Evolutionary conservation across 1,140 invertebrate genomes (phyloP).

Genomic region (Copidosoma floridanum): DNA sequence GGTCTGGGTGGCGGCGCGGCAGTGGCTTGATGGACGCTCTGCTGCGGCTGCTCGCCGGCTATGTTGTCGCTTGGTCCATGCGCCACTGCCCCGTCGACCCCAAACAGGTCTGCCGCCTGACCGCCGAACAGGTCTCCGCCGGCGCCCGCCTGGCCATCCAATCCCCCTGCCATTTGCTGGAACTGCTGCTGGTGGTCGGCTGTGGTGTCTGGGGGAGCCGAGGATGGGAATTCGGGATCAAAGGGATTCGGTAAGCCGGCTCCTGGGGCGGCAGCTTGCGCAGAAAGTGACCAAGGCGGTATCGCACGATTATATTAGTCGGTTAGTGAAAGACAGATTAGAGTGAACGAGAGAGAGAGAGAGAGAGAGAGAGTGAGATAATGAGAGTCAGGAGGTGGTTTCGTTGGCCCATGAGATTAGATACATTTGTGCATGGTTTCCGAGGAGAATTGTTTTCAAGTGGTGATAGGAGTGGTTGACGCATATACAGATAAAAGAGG

Average conservation of each 20-base stretch:
- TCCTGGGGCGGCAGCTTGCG: conserved; percentile 66
- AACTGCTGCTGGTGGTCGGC: background rate
- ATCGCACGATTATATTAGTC: conserved; percentile 32
- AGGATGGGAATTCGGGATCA: conserved; percentile 55
- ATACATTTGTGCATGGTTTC: too few species aligned
- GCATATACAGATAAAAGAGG: background rate
- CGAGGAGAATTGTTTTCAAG: too few species aligned
- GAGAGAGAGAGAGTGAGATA: background rate
- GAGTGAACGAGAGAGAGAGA: too few species aligned
- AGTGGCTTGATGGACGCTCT: conserved; percentile 38
- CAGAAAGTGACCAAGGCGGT: conserved; percentile 51
- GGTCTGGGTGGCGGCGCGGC: conserved; percentile 57
- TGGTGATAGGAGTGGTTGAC: background rate
- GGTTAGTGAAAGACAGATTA: background rate
- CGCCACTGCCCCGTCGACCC: conserved; percentile 49
- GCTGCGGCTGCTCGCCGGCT: conserved; percentile 31
- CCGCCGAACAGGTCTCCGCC: conserved; percentile 49
- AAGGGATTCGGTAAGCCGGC: conserved; percentile 60
- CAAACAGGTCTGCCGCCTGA: conserved; percentile 51
- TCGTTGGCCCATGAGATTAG: background rate
- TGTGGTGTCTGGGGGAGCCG: conserved; percentile 40
- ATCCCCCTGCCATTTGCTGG: background rate
- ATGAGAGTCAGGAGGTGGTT: background rate
- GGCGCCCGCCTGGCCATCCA: conserved; percentile 10
- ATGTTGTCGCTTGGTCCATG: conserved; percentile 33